These are phyloP conservation scores for Heliconius nattereri DNA, from an alignment of 1,140 invertebrate species.

Conservation along the genomic window DNA sequence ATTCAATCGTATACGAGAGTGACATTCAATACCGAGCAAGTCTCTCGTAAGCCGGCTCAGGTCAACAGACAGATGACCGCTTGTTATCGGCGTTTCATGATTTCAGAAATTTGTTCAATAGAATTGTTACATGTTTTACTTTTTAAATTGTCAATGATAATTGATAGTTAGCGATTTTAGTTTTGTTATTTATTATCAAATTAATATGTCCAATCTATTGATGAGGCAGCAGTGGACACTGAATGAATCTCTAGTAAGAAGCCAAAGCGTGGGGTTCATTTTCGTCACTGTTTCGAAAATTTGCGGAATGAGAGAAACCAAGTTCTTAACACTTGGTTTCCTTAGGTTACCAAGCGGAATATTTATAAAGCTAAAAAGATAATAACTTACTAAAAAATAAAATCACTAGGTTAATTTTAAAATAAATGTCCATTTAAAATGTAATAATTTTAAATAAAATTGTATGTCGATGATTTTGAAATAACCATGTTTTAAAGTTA, in stretches of 20 bases:
- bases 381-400: too few relatives aligned
- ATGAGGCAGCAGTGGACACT: too few relatives aligned
- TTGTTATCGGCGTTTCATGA: constrained; percentile 1
- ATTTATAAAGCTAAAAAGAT: background rate
- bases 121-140: background rate
- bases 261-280: background rate
- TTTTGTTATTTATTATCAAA: too few relatives aligned
- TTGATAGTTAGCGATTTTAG: too few relatives aligned
- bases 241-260: too few relatives aligned
- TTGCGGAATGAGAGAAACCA: background rate
- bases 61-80: background rate
- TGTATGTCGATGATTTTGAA: too few relatives aligned
- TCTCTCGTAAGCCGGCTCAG: constrained; percentile 13
- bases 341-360: background rate
- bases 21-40: background rate
- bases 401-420: too few relatives aligned
- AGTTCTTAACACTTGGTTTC: background rate
- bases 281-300: background rate
- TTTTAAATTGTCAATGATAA: background rate
- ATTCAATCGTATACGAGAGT: background rate
- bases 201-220: too few relatives aligned
- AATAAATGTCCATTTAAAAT: too few relatives aligned
- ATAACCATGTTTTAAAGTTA: too few relatives aligned
- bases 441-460: too few relatives aligned
- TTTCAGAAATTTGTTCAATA: background rate